A percentile compares a stretch with the other conserved stretches of the same genome.
These are phyloP conservation scores for Ecdyonurus torrentis DNA, from an alignment of 2,888 invertebrate species.

Conservation along the genomic window DNA sequence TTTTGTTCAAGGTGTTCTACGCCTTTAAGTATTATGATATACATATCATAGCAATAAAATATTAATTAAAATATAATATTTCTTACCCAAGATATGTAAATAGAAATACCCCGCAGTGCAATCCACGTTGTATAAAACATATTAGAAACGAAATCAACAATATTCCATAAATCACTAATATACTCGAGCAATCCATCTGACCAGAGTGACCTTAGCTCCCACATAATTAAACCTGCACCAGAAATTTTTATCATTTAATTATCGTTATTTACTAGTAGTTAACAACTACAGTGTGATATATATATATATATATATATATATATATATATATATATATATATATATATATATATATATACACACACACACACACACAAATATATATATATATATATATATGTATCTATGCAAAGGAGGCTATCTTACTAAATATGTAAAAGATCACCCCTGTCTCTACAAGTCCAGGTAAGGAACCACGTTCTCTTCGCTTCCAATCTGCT, in stretches of 20 bases:
- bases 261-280: too few relatives aligned
- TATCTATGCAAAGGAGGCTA: too few relatives aligned
- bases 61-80: too few relatives aligned
- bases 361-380: too few relatives aligned
- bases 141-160: constrained; percentile 94
- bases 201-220: constrained; percentile 85
- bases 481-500: constrained; percentile 58
- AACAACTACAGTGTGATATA: too few relatives aligned
- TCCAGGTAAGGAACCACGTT: constrained; percentile 62
- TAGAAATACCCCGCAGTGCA: constrained; percentile 71
- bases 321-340: too few relatives aligned
- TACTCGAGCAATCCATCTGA: constrained; percentile 81
- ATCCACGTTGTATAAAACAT: constrained; percentile 91
- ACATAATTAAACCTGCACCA: constrained; percentile 82
- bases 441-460: constrained; percentile 69
- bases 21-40: neutral
- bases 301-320: too few relatives aligned
- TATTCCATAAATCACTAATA: constrained; percentile 92
- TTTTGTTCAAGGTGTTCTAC: too few relatives aligned
- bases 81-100: constrained; percentile 70
- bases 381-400: too few relatives aligned
- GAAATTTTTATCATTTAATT: too few relatives aligned
- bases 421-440: constrained; percentile 72
- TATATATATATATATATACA: too few relatives aligned
- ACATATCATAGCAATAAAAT: too few relatives aligned